phyloP scores from a whole-genome alignment of 2,888 invertebrate genomes.

The Melieria omissa region DNA sequence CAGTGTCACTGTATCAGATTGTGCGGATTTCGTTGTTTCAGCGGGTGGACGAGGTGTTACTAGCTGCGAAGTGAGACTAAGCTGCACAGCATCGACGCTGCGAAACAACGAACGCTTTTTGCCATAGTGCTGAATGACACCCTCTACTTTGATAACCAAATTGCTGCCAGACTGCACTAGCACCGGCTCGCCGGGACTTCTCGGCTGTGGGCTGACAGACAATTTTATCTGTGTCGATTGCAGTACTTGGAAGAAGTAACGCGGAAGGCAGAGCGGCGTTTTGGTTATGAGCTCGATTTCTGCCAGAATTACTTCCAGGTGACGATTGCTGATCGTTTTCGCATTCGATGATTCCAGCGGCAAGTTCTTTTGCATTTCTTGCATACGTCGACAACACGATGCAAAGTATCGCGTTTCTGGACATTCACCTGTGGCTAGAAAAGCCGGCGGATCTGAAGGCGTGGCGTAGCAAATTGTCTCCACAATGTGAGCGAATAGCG shows the following conservation, averaged over 20 bases:
- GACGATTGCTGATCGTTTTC: conserved; percentile 66
- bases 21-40: conserved; percentile 50
- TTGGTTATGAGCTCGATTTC: conserved; percentile 73
- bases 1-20: conserved; percentile 68
- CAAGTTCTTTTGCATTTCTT: conserved; percentile 58
- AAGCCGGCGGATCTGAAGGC: conserved; percentile 63
- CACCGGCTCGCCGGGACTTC: conserved; percentile 84
- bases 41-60: conserved; percentile 66
- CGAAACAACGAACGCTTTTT: conserved; percentile 76
- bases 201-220: conserved; percentile 83
- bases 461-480: conserved; percentile 65
- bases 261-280: conserved; percentile 76
- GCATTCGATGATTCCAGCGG: conserved; percentile 61
- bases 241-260: conserved; percentile 85
- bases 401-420: conserved; percentile 64
- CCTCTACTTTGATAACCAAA: conserved; percentile 92
- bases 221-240: conserved; percentile 85
- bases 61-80: conserved; percentile 76
- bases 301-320: conserved; percentile 71
- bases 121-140: conserved; percentile 82
- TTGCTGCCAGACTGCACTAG: conserved; percentile 85
- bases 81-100: conserved; percentile 76
- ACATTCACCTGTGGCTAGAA: conserved; percentile 61
- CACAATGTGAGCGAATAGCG: conserved; percentile 63
- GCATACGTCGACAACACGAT: conserved; percentile 62